Evolutionary conservation across 2,888 invertebrate genomes (phyloP), one percentile per base, ranked within the genome.

Genomic region (Hydrotaea cyrtoneurina): DNA sequence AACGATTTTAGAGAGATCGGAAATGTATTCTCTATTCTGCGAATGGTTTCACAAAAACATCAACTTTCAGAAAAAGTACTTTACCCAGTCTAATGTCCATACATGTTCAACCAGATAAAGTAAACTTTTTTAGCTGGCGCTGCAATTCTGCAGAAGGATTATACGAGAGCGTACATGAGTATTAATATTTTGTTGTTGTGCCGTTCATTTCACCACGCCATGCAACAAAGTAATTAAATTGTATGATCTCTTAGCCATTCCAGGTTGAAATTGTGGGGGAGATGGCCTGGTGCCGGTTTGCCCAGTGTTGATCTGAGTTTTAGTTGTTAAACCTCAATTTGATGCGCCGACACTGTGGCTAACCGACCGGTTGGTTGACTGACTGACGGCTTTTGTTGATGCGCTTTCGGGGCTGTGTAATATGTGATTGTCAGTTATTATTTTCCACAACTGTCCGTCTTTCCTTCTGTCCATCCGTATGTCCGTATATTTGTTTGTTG

Each of bases 221-320:
- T 73, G 82, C 79, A 82, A 85, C 78, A 77, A 79, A 82, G 79
- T 82, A 82, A 73, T 85, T 85, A 79, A 74, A 77, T 79, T 82
- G 71, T 72, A 10, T 81, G 73, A 43, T 43, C 69, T 17, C 26
- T 5, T 21, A 0, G 50, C 26, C 59, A 59, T 59, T 26, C 26
- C 26, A 59, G 15, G 59, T 23, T 0, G n/a, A n/a, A n/a, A n/a
- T n/a, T 57, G 59, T 26, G 59, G 59, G 59, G 26, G 59, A 59
- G 59, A 21, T 10, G 19, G 53, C 5, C 15, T 31, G 55, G 55
- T 55, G 55, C 21, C 8, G 8, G n/a, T 10, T 1, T 39, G 39
- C 50, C n/a, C 50, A 8, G n/a, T n/a, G 50, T 53, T 13, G 53
- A 17, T n/a, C 5, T 53, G 53, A 21, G 21, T 59, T 71, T 7